These are phyloP conservation scores for Chydorus sphaericus DNA, from an alignment of 2,888 invertebrate species.

Conservation along the genomic window DNA sequence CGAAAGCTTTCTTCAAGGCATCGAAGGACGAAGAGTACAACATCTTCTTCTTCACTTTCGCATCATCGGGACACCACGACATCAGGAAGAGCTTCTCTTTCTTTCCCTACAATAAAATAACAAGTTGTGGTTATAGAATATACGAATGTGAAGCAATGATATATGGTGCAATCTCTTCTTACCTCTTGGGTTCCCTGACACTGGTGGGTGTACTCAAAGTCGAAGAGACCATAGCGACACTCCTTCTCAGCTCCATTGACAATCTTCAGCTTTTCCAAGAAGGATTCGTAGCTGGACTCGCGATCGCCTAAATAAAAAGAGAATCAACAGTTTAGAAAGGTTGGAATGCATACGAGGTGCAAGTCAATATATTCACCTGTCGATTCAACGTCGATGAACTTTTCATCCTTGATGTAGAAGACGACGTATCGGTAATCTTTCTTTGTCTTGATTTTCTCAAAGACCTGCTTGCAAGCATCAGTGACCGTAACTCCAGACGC, in stretches of 20 bases:
- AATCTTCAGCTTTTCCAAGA: conserved; percentile 80
- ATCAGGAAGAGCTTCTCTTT: conserved; percentile 96
- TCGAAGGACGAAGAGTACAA: conserved; percentile 86
- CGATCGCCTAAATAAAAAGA: conserved; percentile 38
- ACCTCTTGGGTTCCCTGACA: conserved; percentile 88
- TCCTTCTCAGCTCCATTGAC: conserved; percentile 86
- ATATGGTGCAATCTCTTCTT: conserved; percentile 11
- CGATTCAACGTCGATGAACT: conserved; percentile 87
- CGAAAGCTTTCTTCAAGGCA: conserved; percentile 90
- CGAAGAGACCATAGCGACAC: conserved; percentile 96
- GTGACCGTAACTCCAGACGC: conserved; percentile 95
- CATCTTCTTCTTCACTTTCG: conserved; percentile 74
- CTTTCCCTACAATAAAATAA: conserved; percentile 45
- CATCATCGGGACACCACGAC: conserved; percentile 98
- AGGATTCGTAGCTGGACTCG: conserved; percentile 83
- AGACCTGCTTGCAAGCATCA: conserved; percentile 84
- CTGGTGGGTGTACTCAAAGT: conserved; percentile 95
- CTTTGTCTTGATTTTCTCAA: conserved; percentile 94
- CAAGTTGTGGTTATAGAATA: too few species aligned
- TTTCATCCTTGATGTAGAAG: conserved; percentile 89
- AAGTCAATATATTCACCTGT: conserved; percentile 42
- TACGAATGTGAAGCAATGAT: too few species aligned
- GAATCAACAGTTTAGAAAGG: too few species aligned
- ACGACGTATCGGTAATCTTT: conserved; percentile 95
- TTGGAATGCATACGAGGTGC: too few species aligned